Evolutionary conservation across 1,140 invertebrate species (phyloP).

Genomic region (Lepidurus packardi): DNA sequence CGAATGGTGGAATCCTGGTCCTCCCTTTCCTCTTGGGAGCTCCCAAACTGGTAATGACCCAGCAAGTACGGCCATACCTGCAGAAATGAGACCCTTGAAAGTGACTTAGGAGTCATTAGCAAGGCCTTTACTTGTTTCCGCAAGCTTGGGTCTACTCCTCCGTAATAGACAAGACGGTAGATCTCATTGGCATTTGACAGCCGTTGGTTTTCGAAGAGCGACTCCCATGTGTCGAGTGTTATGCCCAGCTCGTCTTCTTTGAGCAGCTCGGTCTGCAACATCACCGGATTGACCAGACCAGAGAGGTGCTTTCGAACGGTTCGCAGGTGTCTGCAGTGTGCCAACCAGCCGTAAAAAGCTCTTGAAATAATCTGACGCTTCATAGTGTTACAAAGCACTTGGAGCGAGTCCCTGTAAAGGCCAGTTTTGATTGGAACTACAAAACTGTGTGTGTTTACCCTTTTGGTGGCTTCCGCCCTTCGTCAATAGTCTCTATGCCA

Average conservation of each 20-base stretch:
- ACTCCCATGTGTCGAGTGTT: slow-evolving; percentile 61
- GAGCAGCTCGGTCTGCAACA: slow-evolving; percentile 39
- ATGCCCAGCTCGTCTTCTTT: slow-evolving; percentile 56
- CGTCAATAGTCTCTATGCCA: neutral
- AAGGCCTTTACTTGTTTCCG: slow-evolving; percentile 56
- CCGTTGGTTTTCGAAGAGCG: slow-evolving; percentile 51
- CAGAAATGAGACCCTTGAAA: slow-evolving; percentile 29
- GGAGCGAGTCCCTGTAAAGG: slow-evolving; percentile 51
- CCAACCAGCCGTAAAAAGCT: slow-evolving; percentile 93
- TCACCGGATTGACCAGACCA: slow-evolving; percentile 63
- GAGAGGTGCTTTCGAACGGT: slow-evolving; percentile 86
- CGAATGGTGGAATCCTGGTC: slow-evolving; percentile 61
- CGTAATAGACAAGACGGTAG: slow-evolving; percentile 76
- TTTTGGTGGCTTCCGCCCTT: neutral
- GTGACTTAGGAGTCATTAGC: neutral
- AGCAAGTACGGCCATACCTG: slow-evolving; percentile 85
- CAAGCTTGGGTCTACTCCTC: slow-evolving; percentile 71
- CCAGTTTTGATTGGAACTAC: neutral
- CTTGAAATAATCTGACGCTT: slow-evolving; percentile 86
- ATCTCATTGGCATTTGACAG: slow-evolving; percentile 63
- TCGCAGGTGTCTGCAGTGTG: slow-evolving; percentile 83
- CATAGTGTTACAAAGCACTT: slow-evolving; percentile 87
- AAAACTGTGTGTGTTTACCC: neutral
- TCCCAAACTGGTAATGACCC: slow-evolving; percentile 77
- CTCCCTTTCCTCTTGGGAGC: slow-evolving; percentile 59